Percentiles rank a stretch among this genome's conserved stretches.
Conservation (phyloP, 2,113 vertebrate species). For the Microtus richardsoni region DNA sequence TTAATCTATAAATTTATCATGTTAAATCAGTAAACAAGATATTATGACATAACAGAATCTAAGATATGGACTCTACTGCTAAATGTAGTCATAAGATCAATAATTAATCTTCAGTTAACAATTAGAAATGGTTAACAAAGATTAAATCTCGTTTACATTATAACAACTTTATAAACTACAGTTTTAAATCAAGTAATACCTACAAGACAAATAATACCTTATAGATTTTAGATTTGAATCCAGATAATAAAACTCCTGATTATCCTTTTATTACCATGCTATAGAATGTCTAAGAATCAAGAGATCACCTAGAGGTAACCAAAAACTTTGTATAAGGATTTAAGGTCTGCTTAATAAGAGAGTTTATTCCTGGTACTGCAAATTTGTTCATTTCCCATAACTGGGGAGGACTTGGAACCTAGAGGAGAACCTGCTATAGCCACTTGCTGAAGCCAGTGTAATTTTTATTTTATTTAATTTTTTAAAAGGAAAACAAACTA, state of each 20-base stretch:
- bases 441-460: neutral
- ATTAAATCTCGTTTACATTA: neutral
- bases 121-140: neutral
- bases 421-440: neutral
- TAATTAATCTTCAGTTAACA: neutral
- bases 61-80: neutral
- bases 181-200: neutral
- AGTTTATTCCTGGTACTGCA: neutral
- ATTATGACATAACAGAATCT: neutral
- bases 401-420: too few species aligned
- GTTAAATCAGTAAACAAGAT: neutral
- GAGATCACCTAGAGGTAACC: neutral
- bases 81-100: neutral
- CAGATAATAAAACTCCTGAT: neutral
- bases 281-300: neutral
- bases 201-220: neutral
- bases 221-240: neutral
- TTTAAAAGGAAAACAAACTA: too few species aligned
- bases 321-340: neutral
- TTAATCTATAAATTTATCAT: neutral
- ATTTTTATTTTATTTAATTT: too few species aligned
- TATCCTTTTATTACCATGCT: neutral
- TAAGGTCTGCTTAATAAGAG: neutral
- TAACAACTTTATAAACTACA: neutral
- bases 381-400: neutral